Evolutionary conservation across 2,113 vertebrate species (phyloP).

Genomic region (Apodemus speciosus): DNA sequence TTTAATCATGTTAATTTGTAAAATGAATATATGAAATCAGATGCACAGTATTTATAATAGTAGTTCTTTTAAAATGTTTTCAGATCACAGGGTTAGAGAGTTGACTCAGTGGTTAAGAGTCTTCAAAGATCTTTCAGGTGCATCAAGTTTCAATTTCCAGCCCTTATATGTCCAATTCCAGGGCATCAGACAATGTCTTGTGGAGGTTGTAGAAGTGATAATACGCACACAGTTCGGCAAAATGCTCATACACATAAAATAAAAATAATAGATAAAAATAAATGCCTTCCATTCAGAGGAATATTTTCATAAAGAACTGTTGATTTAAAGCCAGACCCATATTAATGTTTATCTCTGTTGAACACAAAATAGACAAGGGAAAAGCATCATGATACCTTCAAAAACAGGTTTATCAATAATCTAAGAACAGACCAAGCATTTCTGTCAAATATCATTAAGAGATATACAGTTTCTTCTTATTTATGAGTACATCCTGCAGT

Average conservation of each 20-base stretch:
- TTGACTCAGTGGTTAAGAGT: not conserved
- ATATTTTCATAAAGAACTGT: not conserved
- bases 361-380: not conserved
- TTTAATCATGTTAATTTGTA: not conserved
- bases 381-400: not conserved
- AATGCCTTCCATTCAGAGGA: not conserved
- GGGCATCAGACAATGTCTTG: not conserved
- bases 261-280: not conserved
- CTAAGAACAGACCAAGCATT: not conserved
- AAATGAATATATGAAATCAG: not conserved
- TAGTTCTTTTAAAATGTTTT: not conserved
- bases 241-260: not conserved
- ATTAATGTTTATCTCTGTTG: not conserved
- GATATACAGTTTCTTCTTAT: not conserved
- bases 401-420: not conserved
- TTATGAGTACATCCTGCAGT: not conserved
- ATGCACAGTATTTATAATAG: not conserved
- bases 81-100: not conserved
- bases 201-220: not conserved
- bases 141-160: not conserved
- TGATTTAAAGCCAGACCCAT: not conserved
- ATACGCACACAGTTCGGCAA: fast-evolving
- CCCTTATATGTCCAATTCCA: too few species aligned
- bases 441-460: not conserved
- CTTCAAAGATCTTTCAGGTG: not conserved